Evolutionary conservation across 2,888 invertebrate genomes (phyloP).

Genomic region (Amblyteles armatorius): DNA sequence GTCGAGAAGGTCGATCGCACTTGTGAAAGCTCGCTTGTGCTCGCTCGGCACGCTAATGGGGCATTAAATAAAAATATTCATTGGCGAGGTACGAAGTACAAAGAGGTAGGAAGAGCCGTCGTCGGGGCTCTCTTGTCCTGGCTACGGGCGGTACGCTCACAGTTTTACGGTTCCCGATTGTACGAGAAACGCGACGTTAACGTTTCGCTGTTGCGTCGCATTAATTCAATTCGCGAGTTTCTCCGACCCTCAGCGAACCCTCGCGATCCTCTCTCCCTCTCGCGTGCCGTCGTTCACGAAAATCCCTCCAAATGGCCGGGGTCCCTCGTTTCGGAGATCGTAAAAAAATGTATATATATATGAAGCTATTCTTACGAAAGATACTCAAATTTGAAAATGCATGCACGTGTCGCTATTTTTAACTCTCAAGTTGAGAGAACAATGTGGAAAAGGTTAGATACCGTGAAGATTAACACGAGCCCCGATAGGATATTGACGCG

Average conservation of each 20-base stretch:
- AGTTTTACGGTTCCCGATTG: constrained; percentile 62
- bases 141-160: constrained; percentile 42
- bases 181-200: constrained; percentile 73
- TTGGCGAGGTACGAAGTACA: constrained; percentile 69
- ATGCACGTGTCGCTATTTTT: too few relatives aligned
- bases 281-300: constrained; percentile 50
- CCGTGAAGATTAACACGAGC: not conserved
- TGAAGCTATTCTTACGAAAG: too few relatives aligned
- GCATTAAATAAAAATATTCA: constrained; percentile 81
- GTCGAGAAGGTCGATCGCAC: constrained; percentile 45
- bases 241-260: constrained; percentile 59
- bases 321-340: constrained; percentile 58
- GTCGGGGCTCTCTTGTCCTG: constrained; percentile 47
- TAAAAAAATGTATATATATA: constrained; percentile 61
- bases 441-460: not conserved
- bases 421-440: too few relatives aligned
- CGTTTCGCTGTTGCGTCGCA: constrained; percentile 72
- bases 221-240: constrained; percentile 75
- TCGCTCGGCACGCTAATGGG: constrained; percentile 73
- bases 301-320: constrained; percentile 55
- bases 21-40: constrained; percentile 49
- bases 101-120: constrained; percentile 47
- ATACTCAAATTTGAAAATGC: too few relatives aligned
- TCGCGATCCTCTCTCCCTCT: not conserved
- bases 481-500: not conserved